Base-by-base conservation (phyloP, 2,888 invertebrate genomes). In the Cyaniris semiargus region DNA sequence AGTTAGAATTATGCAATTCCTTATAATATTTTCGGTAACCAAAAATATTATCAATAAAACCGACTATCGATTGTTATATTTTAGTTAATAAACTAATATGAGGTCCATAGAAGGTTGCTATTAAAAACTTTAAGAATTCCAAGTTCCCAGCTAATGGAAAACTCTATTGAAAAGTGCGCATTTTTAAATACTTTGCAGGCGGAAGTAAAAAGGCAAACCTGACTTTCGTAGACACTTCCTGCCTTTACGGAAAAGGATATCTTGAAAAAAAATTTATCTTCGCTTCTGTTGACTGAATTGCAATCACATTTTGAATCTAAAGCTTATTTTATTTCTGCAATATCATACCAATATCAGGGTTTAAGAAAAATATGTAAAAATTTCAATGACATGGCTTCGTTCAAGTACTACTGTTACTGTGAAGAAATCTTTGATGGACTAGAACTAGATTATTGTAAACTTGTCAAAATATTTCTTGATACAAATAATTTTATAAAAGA, bases 121-220 rank as follows among this genome's bases (percentile, higher is more conserved):
- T 27, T 66, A 66, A 66, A 60, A 66, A 66, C 66, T 15, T 66
- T 1, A 18, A 66, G 27, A 66, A 66, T 66, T 23, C 27, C 27
- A 66, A 66, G 66, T 66, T 66, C 23, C 31, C 27, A 66, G 66
- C 66, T 66, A 66, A 66, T 66, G 23, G 66, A 66, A 66, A 66
- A 66, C 6, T 66, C 66, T 31, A 27, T 66, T 15, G 27, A 66
- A 66, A 66, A 66, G 27, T 66, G 66, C 27, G 15, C 27, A 31
- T 27, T 66, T 15, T 66, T 66, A 31, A 66, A 66, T 66, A 66
- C 27, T 66, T 66, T 66, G 15, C 66, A 1, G 66, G 66, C 27
- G 66, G 66, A 66, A 66, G 66, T 66, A 66, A 66, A 66, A 66
- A 31, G 66, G 27, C 66, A 66, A 66, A 31, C 66, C 31, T 66